A percentile compares a stretch with the other conserved stretches of the same genome.
Evolutionary conservation across 2,888 invertebrate genomes (phyloP).

Genomic region (Lissonota sp.): DNA sequence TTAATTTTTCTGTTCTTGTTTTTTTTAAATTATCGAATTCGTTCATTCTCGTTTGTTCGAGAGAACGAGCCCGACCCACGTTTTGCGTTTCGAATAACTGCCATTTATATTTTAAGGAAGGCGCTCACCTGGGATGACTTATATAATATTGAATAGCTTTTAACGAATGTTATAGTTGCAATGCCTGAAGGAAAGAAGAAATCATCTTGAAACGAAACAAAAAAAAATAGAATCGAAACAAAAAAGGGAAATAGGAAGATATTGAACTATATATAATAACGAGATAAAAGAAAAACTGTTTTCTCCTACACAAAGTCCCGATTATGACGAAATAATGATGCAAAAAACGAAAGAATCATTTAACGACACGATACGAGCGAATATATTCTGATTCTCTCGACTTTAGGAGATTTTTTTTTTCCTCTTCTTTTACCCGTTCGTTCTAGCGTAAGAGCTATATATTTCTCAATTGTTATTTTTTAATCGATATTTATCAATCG

Average conservation of each 20-base stretch:
- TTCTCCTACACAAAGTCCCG: conserved; percentile 73
- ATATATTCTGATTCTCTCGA: conserved; percentile 68
- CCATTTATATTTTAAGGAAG: conserved; percentile 80
- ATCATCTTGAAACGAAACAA: conserved; percentile 73
- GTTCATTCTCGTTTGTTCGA: conserved; percentile 51
- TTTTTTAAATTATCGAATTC: conserved; percentile 8
- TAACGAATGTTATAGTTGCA: conserved; percentile 80
- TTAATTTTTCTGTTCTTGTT: conserved; percentile 38
- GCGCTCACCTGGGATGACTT: conserved; percentile 82
- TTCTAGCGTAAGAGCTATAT: conserved; percentile 67
- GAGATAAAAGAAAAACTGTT: conserved; percentile 69
- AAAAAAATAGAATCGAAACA: conserved; percentile 67
- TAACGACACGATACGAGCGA: conserved; percentile 56
- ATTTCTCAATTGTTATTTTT: conserved; percentile 75
- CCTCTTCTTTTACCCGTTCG: neutral
- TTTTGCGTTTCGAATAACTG: conserved; percentile 78
- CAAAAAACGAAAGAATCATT: conserved; percentile 43
- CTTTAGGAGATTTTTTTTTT: conserved; percentile 38
- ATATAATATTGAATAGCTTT: conserved; percentile 81
- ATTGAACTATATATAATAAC: conserved; percentile 74
- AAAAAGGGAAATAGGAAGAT: conserved; percentile 64
- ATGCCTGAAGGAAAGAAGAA: conserved; percentile 71
- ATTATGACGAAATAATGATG: conserved; percentile 60
- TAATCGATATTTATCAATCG: conserved; percentile 74
- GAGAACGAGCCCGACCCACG: conserved; percentile 69